Evolutionary conservation across 1,140 invertebrate genomes (phyloP).

Genomic region (Steinernema khuongi): DNA sequence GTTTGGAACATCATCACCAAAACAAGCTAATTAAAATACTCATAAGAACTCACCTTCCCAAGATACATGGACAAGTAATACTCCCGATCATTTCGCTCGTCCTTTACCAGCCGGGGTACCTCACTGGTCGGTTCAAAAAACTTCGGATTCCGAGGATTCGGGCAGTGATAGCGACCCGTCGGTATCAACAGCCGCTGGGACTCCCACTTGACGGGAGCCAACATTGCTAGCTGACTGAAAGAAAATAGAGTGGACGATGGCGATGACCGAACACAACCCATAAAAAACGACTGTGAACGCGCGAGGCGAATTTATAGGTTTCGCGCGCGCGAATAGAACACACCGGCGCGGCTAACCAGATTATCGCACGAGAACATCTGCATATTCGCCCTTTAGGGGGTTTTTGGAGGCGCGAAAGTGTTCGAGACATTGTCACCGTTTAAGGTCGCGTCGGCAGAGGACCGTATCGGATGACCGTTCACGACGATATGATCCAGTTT

Average conservation of each 20-base stretch:
- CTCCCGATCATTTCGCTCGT: background rate
- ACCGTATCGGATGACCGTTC: too few relatives aligned
- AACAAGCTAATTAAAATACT: too few relatives aligned
- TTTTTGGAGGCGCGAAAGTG: background rate
- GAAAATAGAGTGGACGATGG: background rate
- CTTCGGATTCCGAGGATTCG: background rate
- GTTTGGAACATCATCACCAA: too few relatives aligned
- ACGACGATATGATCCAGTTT: too few relatives aligned
- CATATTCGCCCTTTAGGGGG: conserved; percentile 12
- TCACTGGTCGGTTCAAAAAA: background rate
- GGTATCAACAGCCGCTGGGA: background rate
- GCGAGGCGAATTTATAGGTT: background rate
- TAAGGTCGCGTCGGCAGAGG: too few relatives aligned
- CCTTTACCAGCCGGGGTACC: background rate
- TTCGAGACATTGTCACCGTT: too few relatives aligned
- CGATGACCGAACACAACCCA: background rate
- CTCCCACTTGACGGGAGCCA: conserved; percentile 1
- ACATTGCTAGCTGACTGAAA: background rate
- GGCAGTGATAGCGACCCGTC: background rate
- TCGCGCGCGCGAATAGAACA: conserved; percentile 4
- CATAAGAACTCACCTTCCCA: background rate
- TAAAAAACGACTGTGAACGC: conserved; percentile 10
- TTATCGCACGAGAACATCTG: conserved; percentile 9
- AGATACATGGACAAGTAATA: conserved; percentile 3
- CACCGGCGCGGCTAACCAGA: background rate